phyloP scores from a whole-genome alignment of 2,888 invertebrate genomes.

The Capitulum mitella region DNA sequence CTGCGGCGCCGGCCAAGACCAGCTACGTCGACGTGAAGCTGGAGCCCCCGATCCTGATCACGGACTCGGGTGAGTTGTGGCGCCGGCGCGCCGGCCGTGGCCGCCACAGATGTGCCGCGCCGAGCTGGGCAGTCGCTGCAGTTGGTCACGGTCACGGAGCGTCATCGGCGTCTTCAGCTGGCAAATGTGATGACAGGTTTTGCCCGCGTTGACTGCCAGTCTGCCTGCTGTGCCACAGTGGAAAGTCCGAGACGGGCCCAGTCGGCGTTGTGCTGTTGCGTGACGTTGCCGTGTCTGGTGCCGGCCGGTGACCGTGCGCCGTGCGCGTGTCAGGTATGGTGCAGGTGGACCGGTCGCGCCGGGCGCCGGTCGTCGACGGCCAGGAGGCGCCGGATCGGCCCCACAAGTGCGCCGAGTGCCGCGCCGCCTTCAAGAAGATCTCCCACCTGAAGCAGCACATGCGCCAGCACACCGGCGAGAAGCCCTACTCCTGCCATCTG shows the following conservation, averaged over 20 bases:
- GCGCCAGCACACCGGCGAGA: conserved; percentile 47
- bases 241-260: too few species aligned
- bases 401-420: conserved; percentile 45
- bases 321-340: neutral
- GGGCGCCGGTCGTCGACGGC: neutral
- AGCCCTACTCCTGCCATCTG: conserved; percentile 45
- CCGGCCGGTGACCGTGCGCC: neutral
- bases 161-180: too few species aligned
- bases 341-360: neutral
- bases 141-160: too few species aligned
- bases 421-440: conserved; percentile 45
- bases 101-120: too few species aligned
- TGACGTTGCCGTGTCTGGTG: neutral
- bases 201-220: too few species aligned
- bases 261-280: too few species aligned
- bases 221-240: too few species aligned
- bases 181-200: too few species aligned
- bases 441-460: conserved; percentile 52
- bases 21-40: neutral
- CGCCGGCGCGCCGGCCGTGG: neutral
- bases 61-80: neutral
- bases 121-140: too few species aligned
- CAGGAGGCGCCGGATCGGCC: conserved; percentile 39
- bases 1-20: neutral
- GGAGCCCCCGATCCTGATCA: neutral